Evolutionary conservation across 2,888 invertebrate genomes (phyloP), one percentile per base, ranked within the genome.

Genomic region (Latrodectus hesperus): DNA sequence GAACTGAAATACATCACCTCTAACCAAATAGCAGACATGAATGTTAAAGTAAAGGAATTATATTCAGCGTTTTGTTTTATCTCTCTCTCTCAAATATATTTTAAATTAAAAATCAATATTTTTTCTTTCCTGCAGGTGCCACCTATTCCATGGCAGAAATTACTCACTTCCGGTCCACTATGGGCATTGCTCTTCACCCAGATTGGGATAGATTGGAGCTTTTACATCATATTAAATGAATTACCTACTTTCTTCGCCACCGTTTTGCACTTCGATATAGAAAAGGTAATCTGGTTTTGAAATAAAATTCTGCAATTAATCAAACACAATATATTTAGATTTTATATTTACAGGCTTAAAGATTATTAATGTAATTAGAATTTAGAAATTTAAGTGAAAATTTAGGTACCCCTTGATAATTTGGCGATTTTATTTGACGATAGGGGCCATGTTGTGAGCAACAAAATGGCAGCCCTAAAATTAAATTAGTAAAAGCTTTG

Each of bases 211-310:
- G 95, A 94, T 90, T 95, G 96, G 94, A 96, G 96, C 86, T 96
- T 96, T 96, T 96, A 96, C 92, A 96, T 96, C 95, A 93, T 96
- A 90, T 94, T 96, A 65, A 96, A 96, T 75, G 96, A 96, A 91
- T 93, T 96, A 89, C 96, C 96, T 0, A 95, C 95, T 0, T 97
- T 96, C 91, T 95, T 97, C 94, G 94, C 94, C 90, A 94, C 94
- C 73, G 95, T 96, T 4, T 93, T 96, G 1, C 91, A 94, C 77
- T 95, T 95, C 90, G 53, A 64, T n/a, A 26, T 84, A 1, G 53
- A 51, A 52, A 65, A 60, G 17, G 84, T 84, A 71, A 77, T 52
- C 38, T 38, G 6, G 6, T 38, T 38, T 38, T 38, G 38, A 38
- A 38, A 38, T 38, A 38, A 38, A 38, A 38, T 38, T 38, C 38